Percentiles rank a stretch among this genome's conserved stretches.
These are phyloP conservation scores for Cyclina sinensis DNA, from an alignment of 1,140 invertebrate species.

Conservation along the genomic window DNA sequence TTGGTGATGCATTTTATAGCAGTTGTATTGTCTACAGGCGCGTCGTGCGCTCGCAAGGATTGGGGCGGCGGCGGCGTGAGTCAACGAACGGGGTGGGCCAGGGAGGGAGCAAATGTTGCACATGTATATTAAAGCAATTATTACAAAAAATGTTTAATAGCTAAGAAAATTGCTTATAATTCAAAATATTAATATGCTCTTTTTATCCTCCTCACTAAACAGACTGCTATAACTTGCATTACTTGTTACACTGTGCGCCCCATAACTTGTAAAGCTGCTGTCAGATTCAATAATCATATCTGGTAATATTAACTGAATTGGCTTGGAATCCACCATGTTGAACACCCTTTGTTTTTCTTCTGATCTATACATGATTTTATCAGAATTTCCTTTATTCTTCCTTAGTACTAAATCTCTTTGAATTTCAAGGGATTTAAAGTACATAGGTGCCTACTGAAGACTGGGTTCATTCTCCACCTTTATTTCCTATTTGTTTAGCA, in stretches of 20 bases:
- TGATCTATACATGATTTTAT: neutral
- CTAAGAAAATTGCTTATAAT: neutral
- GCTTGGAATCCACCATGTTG: neutral
- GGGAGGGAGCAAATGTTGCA: too few relatives aligned
- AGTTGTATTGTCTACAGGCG: neutral
- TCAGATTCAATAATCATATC: neutral
- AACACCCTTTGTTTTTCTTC: neutral
- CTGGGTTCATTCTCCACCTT: neutral
- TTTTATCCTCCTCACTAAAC: neutral
- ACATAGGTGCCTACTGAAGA: too few relatives aligned
- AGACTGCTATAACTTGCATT: neutral
- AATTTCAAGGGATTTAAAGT: constrained; percentile 1
- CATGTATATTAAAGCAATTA: neutral
- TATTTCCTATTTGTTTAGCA: neutral
- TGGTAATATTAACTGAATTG: neutral
- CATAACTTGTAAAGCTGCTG: constrained; percentile 6
- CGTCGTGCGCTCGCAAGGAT: too few relatives aligned
- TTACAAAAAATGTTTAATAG: constrained; percentile 8
- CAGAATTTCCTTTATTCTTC: neutral
- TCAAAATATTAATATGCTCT: constrained; percentile 9
- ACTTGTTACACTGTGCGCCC: neutral
- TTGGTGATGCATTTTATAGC: constrained; percentile 8
- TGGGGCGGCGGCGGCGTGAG: too few relatives aligned
- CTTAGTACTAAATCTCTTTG: neutral
- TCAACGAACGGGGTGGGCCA: too few relatives aligned